Base-by-base conservation (phyloP, 1,140 invertebrate genomes). In the Trialeurodes vaporariorum region DNA sequence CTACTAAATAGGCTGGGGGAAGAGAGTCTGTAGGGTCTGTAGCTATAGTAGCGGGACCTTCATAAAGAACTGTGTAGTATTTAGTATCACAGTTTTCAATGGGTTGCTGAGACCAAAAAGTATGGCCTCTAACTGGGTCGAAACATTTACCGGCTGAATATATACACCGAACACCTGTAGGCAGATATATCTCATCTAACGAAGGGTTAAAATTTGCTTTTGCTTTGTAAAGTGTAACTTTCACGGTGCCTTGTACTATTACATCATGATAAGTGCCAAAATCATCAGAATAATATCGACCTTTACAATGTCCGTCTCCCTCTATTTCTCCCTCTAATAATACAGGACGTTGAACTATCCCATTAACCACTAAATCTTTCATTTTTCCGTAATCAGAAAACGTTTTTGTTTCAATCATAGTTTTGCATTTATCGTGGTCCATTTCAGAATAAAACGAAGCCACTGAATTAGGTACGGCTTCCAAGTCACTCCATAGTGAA, bases 41-140 rank as follows among this genome's bases (percentile, higher is more conserved):
- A 11, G 60, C 5, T 27, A 27, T 1, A 2, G 25, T 13, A 12
- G 65, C 65, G 26, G 24, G 27, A n/a, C 65, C 65, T 0, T 66
- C 65, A 34, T 66, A 66, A 23, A 66, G 13, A 1, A 66, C 59
- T 27, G 25, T 25, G 27, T 27, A 66, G 1, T 59, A 24, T 23
- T 21, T 0, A 22, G 21, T n/a, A n/a, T 26, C 17, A 13, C 59
- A 66, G 25, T 66, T 5, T 2, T 27, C 2, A 0, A 25, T 59
- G 1, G n/a, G n/a, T 49, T 65, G 23, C 2, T 65, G 34, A 1
- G 2, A 21, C 65, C 65, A 67, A 9, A 40, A 24, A 1, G 40
- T 24, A 1, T 27, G 24, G 0, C 65, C 65, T 12, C 61, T 26
- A 11, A 27, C 25, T 34, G 60, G 1, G 12, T 67, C 65, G 0